Base-by-base conservation (phyloP, 2,113 vertebrate species). In the Sarotherodon lohbergeri region DNA sequence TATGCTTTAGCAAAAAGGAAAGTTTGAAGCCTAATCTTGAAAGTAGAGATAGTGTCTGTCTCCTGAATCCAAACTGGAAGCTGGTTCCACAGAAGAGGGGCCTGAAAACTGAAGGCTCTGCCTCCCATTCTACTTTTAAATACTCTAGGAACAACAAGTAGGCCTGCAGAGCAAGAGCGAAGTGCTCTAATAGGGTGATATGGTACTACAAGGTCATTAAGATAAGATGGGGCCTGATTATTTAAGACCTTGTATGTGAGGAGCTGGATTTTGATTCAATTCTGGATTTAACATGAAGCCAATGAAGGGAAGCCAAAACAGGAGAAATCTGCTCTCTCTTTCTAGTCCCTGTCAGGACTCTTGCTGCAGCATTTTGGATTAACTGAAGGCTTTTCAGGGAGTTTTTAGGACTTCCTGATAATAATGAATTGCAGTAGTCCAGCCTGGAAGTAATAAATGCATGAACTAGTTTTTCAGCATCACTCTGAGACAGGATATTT, bases 381-480 rank as follows among this genome's bases (percentile, higher is more conserved):
- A 11, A 0, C 0, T 24, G n/a, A 55, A 55, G 54, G 9, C 52
- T 54, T 54, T 22, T 55, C n/a, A 11, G 3, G 0, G n/a, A 22
- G 52, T 12, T 55, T 55, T 22, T 6, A 1, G n/a, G 52, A 55
- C n/a, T 0, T 55, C 54, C 54, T 24, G 54, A 56, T 56, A 56
- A 56, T 56, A 56, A 24, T 24, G n/a, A 13, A 13, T 56, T 56
- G 0, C 54, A 55, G 54, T 55, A 1, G 54, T 55, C n/a, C 54
- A 55, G 54, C 54, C 54, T 55, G 10, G 54, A 22, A 55, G 5
- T 22, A 12, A 55, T 55, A 22, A 55, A 55, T 22, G 54, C n/a
- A 55, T 13, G 54, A 24, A 55, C n/a, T 56, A 24, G 54, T 56
- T 56, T 56, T 56, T 56, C 52, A 56, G 54, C 10, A 0, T 24